A percentile compares a stretch with the other conserved stretches of the same genome.
These are phyloP conservation scores for Aphelinus atriplicis DNA, from an alignment of 1,140 invertebrate species.

Conservation along the genomic window DNA sequence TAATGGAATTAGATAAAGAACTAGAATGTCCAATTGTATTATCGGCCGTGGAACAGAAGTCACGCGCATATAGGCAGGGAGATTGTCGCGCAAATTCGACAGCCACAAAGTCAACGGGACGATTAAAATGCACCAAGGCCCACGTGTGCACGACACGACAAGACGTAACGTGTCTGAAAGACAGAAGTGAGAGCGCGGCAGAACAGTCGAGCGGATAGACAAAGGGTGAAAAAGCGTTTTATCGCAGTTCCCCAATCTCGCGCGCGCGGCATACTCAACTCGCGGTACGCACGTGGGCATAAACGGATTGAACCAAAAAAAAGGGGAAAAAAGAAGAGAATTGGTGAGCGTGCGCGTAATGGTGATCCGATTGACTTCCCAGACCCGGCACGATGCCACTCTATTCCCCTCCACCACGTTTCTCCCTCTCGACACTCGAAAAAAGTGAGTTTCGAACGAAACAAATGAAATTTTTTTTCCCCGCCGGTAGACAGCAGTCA, in stretches of 20 bases:
- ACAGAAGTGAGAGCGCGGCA: not conserved
- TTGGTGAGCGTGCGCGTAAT: constrained; percentile 17
- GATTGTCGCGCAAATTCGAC: no score
- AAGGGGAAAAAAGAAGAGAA: not conserved
- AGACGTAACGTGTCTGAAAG: not conserved
- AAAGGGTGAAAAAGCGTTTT: constrained; percentile 1
- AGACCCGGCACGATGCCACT: not conserved
- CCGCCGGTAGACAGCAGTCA: not conserved
- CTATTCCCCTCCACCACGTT: not conserved
- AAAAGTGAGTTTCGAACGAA: constrained; percentile 8
- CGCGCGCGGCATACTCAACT: not conserved
- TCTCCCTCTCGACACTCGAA: not conserved
- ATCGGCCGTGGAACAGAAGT: no score
- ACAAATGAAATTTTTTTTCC: constrained; percentile 5
- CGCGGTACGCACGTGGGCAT: not conserved
- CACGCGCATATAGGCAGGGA: no score
- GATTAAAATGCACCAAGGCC: constrained; percentile 17
- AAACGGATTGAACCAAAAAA: constrained; percentile 3
- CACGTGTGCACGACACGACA: not conserved
- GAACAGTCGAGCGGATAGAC: no score
- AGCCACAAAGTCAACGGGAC: not conserved
- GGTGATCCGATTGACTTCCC: constrained; percentile 31
- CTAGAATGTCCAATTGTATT: no score
- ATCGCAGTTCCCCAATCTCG: not conserved
- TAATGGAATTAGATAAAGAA: no score